Evolutionary conservation across 1,140 invertebrate species (phyloP).

Genomic region (Bombus consobrinus): DNA sequence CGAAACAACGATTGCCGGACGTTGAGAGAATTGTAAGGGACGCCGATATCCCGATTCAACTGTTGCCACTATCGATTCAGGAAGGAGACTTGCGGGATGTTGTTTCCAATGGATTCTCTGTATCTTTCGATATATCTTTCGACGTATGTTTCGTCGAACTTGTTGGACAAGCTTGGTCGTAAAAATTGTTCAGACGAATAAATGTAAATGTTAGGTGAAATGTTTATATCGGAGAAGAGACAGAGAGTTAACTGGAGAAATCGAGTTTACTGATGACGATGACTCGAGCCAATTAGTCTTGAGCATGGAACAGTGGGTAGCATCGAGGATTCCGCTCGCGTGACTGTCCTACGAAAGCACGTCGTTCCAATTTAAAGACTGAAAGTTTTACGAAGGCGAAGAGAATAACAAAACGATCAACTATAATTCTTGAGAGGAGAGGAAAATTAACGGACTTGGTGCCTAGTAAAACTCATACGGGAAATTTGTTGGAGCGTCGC

Average conservation of each 20-base stretch:
- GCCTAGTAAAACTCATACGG: not conserved
- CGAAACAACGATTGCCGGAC: slow-evolving; percentile 15
- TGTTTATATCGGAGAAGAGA: not conserved
- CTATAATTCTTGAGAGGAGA: too few relatives aligned
- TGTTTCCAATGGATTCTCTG: not conserved
- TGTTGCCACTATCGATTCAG: not conserved
- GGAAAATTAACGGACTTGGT: too few relatives aligned
- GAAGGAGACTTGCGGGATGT: not conserved
- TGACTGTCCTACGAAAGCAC: slow-evolving; percentile 29
- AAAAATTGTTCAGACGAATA: too few relatives aligned
- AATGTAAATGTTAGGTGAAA: too few relatives aligned
- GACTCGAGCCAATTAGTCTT: slow-evolving; percentile 59
- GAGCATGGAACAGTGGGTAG: not conserved
- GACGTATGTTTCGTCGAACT: too few relatives aligned
- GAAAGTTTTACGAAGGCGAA: slow-evolving; percentile 26
- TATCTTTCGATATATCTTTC: not conserved
- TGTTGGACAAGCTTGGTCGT: too few relatives aligned
- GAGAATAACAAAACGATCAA: slow-evolving; percentile 9
- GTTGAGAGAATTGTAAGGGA: slow-evolving; percentile 19
- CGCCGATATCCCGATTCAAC: slow-evolving; percentile 3
- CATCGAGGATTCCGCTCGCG: slow-evolving; percentile 53
- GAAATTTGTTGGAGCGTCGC: not conserved
- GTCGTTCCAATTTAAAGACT: slow-evolving; percentile 58
- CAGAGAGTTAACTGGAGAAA: slow-evolving; percentile 31
- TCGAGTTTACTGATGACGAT: slow-evolving; percentile 2